Conservation (phyloP, 2,797 vertebrate genomes). For the Hypotaenidia okinawae region DNA sequence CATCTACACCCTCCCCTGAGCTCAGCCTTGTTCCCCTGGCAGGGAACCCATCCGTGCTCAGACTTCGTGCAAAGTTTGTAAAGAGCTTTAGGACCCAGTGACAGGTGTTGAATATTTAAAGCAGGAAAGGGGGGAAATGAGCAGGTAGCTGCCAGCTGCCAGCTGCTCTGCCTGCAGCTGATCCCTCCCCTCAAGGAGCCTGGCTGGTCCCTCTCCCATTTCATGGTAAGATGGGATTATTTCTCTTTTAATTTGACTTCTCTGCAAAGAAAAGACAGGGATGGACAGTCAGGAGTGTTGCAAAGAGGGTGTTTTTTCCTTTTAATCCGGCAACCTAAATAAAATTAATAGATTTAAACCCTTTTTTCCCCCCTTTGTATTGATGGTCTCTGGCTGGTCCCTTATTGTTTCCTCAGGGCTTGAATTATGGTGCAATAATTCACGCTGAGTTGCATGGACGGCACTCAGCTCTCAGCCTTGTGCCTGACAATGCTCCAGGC, state of each 20-base stretch:
- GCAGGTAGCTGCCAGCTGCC: neutral
- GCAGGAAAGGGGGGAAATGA: neutral
- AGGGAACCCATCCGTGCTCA: accelerated
- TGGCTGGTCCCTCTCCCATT: accelerated
- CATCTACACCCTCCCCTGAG: neutral
- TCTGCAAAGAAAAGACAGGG: neutral
- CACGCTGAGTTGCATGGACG: neutral
- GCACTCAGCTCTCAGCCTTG: slow-evolving; percentile 4
- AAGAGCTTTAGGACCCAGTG: neutral
- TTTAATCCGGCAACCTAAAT: neutral
- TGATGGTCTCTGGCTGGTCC: neutral
- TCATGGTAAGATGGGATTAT: neutral
- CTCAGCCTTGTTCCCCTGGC: neutral
- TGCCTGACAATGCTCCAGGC: slow-evolving; percentile 53
- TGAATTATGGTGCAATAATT: slow-evolving; percentile 43
- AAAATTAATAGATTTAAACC: neutral
- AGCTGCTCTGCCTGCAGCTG: neutral
- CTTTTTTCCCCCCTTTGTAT: neutral
- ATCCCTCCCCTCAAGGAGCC: neutral
- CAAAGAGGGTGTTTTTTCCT: neutral
- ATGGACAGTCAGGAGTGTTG: neutral
- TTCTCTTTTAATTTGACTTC: neutral
- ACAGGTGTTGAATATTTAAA: neutral
- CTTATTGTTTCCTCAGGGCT: neutral
- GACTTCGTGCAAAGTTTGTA: neutral